Conservation (phyloP, 2,797 vertebrate genomes). For the Neosilurus mollespiculum region DNA sequence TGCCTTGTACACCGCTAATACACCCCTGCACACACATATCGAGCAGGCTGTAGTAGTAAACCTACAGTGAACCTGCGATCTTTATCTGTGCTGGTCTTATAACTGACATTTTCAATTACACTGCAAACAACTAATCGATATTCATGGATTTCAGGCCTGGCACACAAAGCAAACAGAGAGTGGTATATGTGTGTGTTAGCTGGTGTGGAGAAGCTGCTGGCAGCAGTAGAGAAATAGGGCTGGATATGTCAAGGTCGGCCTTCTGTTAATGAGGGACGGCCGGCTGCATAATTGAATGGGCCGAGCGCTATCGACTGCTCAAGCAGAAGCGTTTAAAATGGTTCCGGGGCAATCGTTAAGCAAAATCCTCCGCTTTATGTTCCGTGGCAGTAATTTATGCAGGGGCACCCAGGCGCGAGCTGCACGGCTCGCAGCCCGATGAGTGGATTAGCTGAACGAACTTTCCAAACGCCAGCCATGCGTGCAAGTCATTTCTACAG, state of each 20-base stretch:
- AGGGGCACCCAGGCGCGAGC: constrained; percentile 72
- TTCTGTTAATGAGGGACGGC: constrained; percentile 83
- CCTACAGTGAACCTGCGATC: constrained; percentile 76
- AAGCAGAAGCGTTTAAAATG: constrained; percentile 79
- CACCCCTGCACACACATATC: constrained; percentile 42
- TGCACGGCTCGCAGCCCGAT: constrained; percentile 75
- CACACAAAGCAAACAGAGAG: constrained; percentile 76
- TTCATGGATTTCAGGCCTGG: constrained; percentile 85
- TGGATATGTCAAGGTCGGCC: constrained; percentile 85
- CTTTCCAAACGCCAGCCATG: constrained; percentile 74
- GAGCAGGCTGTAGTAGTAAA: constrained; percentile 50
- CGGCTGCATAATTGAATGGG: constrained; percentile 79
- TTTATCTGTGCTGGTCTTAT: constrained; percentile 83
- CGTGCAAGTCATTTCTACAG: constrained; percentile 73
- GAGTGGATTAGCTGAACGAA: constrained; percentile 77
- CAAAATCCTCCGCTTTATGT: constrained; percentile 80
- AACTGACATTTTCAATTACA: constrained; percentile 96
- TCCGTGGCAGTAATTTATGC: constrained; percentile 80
- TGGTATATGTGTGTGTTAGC: constrained; percentile 54
- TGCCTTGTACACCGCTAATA: not conserved
- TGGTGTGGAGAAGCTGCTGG: constrained; percentile 65
- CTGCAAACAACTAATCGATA: constrained; percentile 93
- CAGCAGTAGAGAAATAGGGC: constrained; percentile 74
- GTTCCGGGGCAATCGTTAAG: constrained; percentile 73
- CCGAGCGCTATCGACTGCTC: constrained; percentile 77